A percentile compares a stretch with the other conserved stretches of the same genome.
phyloP scores from a whole-genome alignment of 2,888 invertebrate species.

The Eugnorisma glareosa region DNA sequence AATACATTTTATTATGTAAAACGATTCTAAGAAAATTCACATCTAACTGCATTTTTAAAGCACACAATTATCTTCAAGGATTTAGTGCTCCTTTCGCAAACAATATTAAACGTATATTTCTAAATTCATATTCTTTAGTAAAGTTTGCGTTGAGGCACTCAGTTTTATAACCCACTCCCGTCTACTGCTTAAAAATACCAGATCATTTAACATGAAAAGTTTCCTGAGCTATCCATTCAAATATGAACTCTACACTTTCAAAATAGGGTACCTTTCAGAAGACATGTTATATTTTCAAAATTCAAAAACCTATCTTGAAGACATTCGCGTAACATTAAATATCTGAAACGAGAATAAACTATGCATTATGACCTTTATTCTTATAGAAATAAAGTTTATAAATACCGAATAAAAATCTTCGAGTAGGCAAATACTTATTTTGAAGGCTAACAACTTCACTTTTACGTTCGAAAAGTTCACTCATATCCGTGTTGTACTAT shows the following conservation, averaged over 20 bases:
- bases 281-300: slow-evolving; percentile 34
- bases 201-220: slow-evolving; percentile 54
- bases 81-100: slow-evolving; percentile 35
- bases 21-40: slow-evolving; percentile 20
- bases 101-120: slow-evolving; percentile 43
- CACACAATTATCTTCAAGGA: slow-evolving; percentile 46
- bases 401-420: slow-evolving; percentile 55
- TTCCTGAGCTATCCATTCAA: background rate
- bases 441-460: slow-evolving; percentile 85
- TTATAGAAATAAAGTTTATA: slow-evolving; percentile 43
- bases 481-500: slow-evolving; percentile 83
- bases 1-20: slow-evolving; percentile 19
- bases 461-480: slow-evolving; percentile 82
- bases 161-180: slow-evolving; percentile 49
- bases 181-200: slow-evolving; percentile 52
- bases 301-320: slow-evolving; percentile 40
- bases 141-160: slow-evolving; percentile 52
- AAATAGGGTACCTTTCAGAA: slow-evolving; percentile 27
- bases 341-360: slow-evolving; percentile 19
- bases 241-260: slow-evolving; percentile 27
- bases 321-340: slow-evolving; percentile 47
- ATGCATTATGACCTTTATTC: slow-evolving; percentile 49
- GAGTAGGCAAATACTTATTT: slow-evolving; percentile 72
- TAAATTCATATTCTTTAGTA: slow-evolving; percentile 55
- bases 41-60: slow-evolving; percentile 36